phyloP scores from a whole-genome alignment of 2,797 vertebrate genomes.

The Poecilia velifera region DNA sequence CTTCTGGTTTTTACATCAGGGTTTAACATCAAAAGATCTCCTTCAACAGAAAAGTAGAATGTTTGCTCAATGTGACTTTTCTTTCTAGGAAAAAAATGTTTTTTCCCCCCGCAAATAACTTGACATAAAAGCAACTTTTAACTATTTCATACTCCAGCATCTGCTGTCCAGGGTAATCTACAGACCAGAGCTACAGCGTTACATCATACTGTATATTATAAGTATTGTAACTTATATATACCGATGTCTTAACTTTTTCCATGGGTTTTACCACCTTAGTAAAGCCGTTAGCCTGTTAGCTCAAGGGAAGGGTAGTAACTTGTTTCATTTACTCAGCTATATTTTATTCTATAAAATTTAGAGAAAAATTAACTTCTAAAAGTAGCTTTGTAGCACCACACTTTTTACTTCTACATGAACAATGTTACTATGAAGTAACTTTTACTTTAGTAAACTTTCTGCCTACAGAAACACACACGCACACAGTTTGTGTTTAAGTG shows the following conservation, averaged over 20 bases:
- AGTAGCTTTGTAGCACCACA: neutral
- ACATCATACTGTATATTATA: neutral
- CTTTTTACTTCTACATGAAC: neutral
- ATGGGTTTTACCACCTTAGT: neutral
- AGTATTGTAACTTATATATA: neutral
- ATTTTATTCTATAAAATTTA: neutral
- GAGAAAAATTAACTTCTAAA: neutral
- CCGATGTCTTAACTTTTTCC: neutral
- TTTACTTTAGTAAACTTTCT: neutral
- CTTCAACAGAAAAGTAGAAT: neutral
- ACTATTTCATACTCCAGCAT: no score
- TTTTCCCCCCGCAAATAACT: no score
- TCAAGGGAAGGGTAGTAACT: neutral
- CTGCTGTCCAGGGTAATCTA: no score
- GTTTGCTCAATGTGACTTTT: no score
- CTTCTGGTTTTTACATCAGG: neutral
- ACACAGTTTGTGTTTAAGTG: neutral
- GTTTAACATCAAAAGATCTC: neutral
- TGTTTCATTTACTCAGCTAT: neutral
- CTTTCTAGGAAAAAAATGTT: no score
- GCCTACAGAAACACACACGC: neutral
- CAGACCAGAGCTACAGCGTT: no score
- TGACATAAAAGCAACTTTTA: no score
- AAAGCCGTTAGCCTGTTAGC: no score
- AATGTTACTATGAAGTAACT: neutral